Evolutionary conservation across 2,888 invertebrate genomes (phyloP), one percentile per base, ranked within the genome.

Genomic region (Lathronympha strigana): DNA sequence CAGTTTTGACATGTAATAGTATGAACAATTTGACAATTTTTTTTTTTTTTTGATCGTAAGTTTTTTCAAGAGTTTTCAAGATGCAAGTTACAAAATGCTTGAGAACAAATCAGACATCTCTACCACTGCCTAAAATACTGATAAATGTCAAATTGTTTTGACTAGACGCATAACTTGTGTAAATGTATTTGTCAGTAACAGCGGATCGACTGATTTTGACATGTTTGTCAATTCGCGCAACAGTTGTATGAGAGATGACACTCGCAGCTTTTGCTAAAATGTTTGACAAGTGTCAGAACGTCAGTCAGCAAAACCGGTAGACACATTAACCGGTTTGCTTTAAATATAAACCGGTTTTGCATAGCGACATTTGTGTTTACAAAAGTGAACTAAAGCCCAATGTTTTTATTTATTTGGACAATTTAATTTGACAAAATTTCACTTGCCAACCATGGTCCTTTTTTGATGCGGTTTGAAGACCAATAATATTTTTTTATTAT

Each of bases 351-450:
- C 23, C 47, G n/a, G 47, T 47, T 47, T 25, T 47, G 15, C 50
- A 13, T 21, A 40, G 55, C 49, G 63, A 57, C 63, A 58, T 51
- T 25, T 64, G 36, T 49, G 51, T 64, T 60, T 58, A 19, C 55
- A 23, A 31, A 28, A 53, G 51, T 36, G 25, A 28, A 25, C 51
- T 25, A n/a, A 38, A 9, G 31, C 25, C 33, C 33, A 51, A 23
- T 40, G 40, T 51, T 53, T 25, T 60, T 40, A 63, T 63, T 63
- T 57, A 63, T 61, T 66, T 33, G 25, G 66, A 66, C 47, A 21
- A 57, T 45, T 51, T 64, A 3, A 49, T 66, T 66, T 66, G 66
- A 66, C 64, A 15, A 58, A 64, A 60, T 61, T 54, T 61, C 60
- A 66, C 66, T 66, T 66, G 66, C 66, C 61, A 66, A 40, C 40